Evolutionary conservation across 2,113 vertebrate genomes (phyloP), one percentile per base, ranked within the genome.

Genomic region (Sylvietta virens): DNA sequence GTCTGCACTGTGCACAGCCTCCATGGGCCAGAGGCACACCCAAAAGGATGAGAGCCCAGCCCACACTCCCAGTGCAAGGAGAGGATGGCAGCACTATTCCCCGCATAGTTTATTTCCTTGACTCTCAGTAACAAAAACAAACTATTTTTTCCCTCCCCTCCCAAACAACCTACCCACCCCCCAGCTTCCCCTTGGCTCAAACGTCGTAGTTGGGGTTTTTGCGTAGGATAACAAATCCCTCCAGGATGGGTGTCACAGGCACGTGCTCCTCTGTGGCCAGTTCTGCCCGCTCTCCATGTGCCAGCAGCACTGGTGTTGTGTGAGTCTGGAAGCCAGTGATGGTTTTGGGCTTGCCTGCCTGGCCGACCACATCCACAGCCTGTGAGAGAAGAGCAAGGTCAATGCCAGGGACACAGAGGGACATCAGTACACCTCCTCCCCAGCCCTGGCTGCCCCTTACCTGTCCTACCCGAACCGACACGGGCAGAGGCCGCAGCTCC

Each of bases 271-370:
- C 99, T 2, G 99, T 99, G 81, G 99, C 99, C 96, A 99, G 98
- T 95, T 99, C 99, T 8, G 99, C 99, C 85, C 99, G 97, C 86
- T 99, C 99, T 5, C 99, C 99, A 0, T 99, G 99, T 4, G 99
- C 99, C 97, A 99, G 94, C 96, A 99, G 91, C 96, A 99, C 99
- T 0, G 99, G 99, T 0, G 99, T 99, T 31, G 99, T 99, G 97
- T 99, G 99, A n/a, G 99, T 99, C 98, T 99, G 99, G 97, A 99
- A 99, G 47, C 99, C 99, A 3, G 99, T 99, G 97, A 99, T 99
- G 87, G 99, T 99, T 96, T 99, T 99, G 16, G 99, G 99, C 86
- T 99, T 99, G 20, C 99, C 99, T 1, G 99, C 99, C 95, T 99
- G 99, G 88, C 99, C 99, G 58, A 99, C 99, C 62, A 99, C 99